Evolutionary conservation across 2,797 vertebrate genomes (phyloP).

Genomic region (Tragopan temminckii): DNA sequence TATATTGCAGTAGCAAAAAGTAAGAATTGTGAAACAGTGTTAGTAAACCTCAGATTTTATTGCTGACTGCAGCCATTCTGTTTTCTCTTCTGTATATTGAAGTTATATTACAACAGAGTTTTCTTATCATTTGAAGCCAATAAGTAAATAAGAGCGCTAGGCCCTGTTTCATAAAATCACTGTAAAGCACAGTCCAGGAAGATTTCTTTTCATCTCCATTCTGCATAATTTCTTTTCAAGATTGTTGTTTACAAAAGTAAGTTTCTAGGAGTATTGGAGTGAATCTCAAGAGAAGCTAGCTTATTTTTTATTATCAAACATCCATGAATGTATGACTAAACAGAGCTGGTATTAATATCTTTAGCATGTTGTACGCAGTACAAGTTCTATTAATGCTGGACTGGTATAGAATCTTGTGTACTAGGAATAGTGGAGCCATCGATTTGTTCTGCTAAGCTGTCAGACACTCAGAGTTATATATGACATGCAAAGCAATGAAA

Average conservation of each 20-base stretch:
- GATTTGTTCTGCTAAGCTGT: background rate
- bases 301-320: background rate
- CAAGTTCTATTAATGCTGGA: background rate
- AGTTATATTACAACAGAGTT: background rate
- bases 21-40: conserved; percentile 24
- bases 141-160: background rate
- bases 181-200: background rate
- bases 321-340: background rate
- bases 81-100: background rate
- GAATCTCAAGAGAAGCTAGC: background rate
- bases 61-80: background rate
- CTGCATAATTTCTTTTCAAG: background rate
- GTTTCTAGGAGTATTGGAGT: background rate
- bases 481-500: background rate
- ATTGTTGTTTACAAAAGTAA: background rate
- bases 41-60: background rate
- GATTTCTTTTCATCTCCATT: background rate
- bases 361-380: background rate
- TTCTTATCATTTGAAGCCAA: background rate
- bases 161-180: background rate
- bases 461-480: background rate
- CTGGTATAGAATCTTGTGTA: background rate
- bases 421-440: background rate
- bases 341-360: background rate
- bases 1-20: conserved; percentile 9